These are phyloP conservation scores for Phocoena sinus DNA, from an alignment of 2,113 vertebrate species.

Conservation along the genomic window DNA sequence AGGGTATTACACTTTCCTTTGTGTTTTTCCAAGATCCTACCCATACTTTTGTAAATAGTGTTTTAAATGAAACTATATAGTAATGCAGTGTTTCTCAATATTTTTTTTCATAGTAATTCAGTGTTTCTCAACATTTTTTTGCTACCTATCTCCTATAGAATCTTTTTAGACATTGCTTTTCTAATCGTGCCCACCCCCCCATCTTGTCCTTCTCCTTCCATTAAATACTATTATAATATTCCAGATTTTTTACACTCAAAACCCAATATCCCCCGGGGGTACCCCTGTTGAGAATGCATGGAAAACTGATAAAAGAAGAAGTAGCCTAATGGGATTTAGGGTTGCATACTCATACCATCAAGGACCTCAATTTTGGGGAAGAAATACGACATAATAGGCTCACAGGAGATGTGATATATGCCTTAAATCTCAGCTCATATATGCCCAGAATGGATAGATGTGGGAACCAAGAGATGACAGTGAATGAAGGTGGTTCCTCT, in stretches of 20 bases:
- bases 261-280: background rate
- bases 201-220: background rate
- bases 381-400: background rate
- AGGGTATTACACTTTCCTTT: background rate
- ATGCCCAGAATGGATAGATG: background rate
- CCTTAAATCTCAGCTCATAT: background rate
- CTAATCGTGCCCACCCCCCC: background rate
- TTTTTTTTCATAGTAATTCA: background rate
- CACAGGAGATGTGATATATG: background rate
- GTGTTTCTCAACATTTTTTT: background rate
- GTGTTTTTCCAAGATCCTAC: background rate
- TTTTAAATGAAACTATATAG: background rate
- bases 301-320: background rate
- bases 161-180: background rate
- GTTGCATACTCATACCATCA: background rate
- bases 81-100: background rate
- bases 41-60: background rate
- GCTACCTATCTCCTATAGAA: background rate
- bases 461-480: background rate
- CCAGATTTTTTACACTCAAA: background rate
- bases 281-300: background rate
- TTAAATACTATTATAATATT: background rate
- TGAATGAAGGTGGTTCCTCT: background rate
- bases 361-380: background rate
- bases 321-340: background rate